Percentiles rank a stretch among this genome's conserved stretches.
Evolutionary conservation across 23 tunicate genomes (phyloP).

Genomic region (Trididemnum nubilum): DNA sequence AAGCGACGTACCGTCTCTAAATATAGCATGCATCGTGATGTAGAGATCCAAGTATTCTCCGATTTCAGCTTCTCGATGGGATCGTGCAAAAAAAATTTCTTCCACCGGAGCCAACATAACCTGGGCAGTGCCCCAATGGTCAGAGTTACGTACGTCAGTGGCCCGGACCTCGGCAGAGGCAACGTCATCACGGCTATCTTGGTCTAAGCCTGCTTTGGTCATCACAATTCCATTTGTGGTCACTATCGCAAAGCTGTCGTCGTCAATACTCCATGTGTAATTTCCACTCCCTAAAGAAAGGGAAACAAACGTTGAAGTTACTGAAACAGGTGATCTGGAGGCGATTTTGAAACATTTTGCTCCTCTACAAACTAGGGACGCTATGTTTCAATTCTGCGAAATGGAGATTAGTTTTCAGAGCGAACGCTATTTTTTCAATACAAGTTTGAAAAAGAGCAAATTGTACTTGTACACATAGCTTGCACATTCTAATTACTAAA

Average conservation of each 20-base stretch:
- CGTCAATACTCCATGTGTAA: slow-evolving; percentile 76
- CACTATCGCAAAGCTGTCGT: slow-evolving; percentile 41
- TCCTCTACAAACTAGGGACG: no score
- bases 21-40: slow-evolving; percentile 56
- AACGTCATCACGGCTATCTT: slow-evolving; percentile 17
- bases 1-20: slow-evolving; percentile 44
- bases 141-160: slow-evolving; percentile 62
- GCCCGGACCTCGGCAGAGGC: slow-evolving; percentile 57
- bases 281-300: slow-evolving; percentile 67
- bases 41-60: slow-evolving; percentile 48
- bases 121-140: slow-evolving; percentile 61
- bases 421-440: no score
- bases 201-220: slow-evolving; percentile 34
- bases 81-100: slow-evolving; percentile 55
- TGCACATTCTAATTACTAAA: no score
- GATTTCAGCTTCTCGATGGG: slow-evolving; percentile 71
- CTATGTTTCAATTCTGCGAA: no score
- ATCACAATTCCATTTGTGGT: slow-evolving; percentile 53
- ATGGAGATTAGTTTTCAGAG: no score
- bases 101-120: slow-evolving; percentile 55
- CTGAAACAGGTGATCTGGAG: no score
- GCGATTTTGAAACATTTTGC: no score
- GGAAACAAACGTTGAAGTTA: background rate
- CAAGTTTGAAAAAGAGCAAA: no score
- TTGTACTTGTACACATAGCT: no score